Conservation (phyloP, 2,113 vertebrate genomes). For the Furnarius figulus region DNA sequence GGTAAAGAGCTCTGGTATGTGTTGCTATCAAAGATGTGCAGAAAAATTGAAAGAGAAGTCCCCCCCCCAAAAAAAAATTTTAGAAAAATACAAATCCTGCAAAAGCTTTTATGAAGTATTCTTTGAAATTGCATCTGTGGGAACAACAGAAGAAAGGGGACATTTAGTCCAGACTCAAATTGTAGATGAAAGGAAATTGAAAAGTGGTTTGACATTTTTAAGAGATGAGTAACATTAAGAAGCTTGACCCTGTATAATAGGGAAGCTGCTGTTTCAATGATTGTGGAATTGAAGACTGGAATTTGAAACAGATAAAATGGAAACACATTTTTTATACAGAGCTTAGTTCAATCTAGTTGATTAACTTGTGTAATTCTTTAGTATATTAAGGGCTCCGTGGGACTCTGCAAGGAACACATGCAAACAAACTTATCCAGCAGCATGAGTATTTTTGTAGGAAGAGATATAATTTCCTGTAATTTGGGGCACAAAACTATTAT, state of each 20-base stretch:
- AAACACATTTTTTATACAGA: background rate
- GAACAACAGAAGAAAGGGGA: background rate
- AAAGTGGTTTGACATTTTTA: slow-evolving; percentile 17
- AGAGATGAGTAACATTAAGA: background rate
- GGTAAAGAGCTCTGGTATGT: background rate
- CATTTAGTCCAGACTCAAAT: background rate
- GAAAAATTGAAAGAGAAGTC: background rate
- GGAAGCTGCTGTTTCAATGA: background rate
- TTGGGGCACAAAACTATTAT: background rate
- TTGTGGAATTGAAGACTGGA: background rate
- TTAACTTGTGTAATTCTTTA: background rate
- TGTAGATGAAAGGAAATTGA: slow-evolving; percentile 5
- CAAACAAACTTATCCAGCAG: background rate
- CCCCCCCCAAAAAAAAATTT: background rate
- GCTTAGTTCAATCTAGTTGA: background rate
- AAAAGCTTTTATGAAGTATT: background rate
- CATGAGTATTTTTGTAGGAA: background rate
- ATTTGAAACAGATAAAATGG: background rate
- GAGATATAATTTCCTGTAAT: background rate
- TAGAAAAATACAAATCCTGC: background rate
- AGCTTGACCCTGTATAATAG: background rate
- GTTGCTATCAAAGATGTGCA: background rate
- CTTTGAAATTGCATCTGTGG: slow-evolving; percentile 13
- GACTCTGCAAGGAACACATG: background rate
- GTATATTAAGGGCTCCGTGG: background rate